These are phyloP conservation scores for Ochlodes sylvanus DNA, from an alignment of 2,888 invertebrate species.

Conservation along the genomic window DNA sequence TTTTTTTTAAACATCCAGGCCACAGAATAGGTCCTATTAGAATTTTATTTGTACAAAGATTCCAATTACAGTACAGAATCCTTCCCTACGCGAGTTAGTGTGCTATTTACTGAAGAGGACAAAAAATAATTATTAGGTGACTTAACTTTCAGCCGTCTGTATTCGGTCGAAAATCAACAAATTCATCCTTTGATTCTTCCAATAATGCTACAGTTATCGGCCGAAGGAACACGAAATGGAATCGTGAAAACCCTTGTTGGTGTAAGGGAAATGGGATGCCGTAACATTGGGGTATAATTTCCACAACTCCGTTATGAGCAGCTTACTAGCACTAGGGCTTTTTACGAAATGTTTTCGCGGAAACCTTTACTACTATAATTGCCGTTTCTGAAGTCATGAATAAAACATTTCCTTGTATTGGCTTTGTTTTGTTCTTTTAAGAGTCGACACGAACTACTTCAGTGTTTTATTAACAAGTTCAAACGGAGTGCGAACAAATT, in stretches of 20 bases:
- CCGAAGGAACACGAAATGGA: slow-evolving; percentile 48
- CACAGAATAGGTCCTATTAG: too few species aligned
- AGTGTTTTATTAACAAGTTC: slow-evolving; percentile 1
- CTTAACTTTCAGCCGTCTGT: not conserved
- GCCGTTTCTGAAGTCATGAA: slow-evolving; percentile 70
- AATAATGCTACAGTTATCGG: slow-evolving; percentile 18
- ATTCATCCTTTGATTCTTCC: slow-evolving; percentile 16
- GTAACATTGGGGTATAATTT: slow-evolving; percentile 66
- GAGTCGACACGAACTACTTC: not conserved
- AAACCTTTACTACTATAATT: slow-evolving; percentile 68
- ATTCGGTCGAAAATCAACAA: not conserved
- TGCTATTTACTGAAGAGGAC: too few species aligned
- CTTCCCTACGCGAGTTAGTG: too few species aligned
- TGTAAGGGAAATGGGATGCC: slow-evolving; percentile 59
- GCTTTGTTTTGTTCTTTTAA: slow-evolving; percentile 55
- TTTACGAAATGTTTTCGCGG: slow-evolving; percentile 53
- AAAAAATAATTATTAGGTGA: not conserved
- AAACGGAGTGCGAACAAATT: slow-evolving; percentile 1
- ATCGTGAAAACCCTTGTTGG: slow-evolving; percentile 49
- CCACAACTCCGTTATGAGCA: slow-evolving; percentile 62
- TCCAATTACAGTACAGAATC: too few species aligned
- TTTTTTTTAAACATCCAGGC: too few species aligned
- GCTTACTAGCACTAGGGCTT: slow-evolving; percentile 56
- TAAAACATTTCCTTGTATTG: slow-evolving; percentile 74
- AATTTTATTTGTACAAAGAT: too few species aligned